phyloP scores from a whole-genome alignment of 2,888 invertebrate species.

The Xestia ashworthii region DNA sequence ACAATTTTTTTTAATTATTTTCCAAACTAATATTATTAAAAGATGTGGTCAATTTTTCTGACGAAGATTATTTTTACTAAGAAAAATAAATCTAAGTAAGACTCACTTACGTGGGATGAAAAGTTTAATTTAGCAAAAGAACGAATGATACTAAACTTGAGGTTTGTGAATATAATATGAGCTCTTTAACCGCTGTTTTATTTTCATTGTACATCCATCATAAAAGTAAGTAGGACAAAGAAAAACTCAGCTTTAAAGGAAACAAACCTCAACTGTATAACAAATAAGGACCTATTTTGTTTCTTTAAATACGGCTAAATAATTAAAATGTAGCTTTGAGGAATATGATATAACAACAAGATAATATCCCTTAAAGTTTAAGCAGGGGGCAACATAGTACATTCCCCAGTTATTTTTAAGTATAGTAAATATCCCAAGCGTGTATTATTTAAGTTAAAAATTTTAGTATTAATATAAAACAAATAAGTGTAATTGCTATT shows the following conservation, averaged over 20 bases:
- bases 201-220: slow-evolving; percentile 28
- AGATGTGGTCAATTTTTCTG: too few species aligned
- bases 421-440: not conserved
- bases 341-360: not conserved
- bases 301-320: not conserved
- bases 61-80: not conserved
- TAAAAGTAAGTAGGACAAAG: slow-evolving; percentile 16
- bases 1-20: not conserved
- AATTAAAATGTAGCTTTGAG: not conserved
- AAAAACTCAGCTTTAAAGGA: not conserved
- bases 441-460: too few species aligned
- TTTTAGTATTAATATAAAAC: too few species aligned
- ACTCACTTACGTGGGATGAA: not conserved
- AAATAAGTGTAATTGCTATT: too few species aligned
- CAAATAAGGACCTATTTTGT: not conserved
- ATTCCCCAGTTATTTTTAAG: not conserved
- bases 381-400: not conserved
- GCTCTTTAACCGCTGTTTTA: slow-evolving; percentile 28
- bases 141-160: slow-evolving; percentile 13
- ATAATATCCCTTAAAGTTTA: not conserved
- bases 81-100: not conserved
- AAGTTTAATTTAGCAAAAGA: slow-evolving; percentile 24
- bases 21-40: too few species aligned
- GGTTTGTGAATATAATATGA: slow-evolving; percentile 29
- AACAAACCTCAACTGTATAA: not conserved